Percentiles rank a stretch among this genome's conserved stretches.
phyloP scores from a whole-genome alignment of 2,888 invertebrate species.

The Ypsolopha sequella region DNA sequence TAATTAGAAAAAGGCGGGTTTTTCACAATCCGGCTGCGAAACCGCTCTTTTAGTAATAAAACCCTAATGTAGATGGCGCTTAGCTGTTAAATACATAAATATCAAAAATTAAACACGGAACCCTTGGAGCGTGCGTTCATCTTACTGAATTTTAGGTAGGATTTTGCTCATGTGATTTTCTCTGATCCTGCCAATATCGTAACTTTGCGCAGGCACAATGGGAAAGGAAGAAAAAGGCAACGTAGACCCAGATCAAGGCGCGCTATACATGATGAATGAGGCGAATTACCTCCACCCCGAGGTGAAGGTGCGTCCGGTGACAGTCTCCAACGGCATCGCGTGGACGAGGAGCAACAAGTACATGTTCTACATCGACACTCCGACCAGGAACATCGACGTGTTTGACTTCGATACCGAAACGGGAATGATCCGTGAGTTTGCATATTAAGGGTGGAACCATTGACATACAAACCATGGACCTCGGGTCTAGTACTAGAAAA shows the following conservation, averaged over 20 bases:
- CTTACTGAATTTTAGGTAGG: no score
- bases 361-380: conserved; percentile 85
- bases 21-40: no score
- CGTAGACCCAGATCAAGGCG: conserved; percentile 64
- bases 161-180: no score
- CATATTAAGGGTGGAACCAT: neutral
- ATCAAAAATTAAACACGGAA: no score
- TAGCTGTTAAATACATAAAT: no score
- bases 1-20: no score
- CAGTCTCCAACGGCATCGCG: conserved; percentile 83
- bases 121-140: no score
- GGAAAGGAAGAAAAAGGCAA: conserved; percentile 63
- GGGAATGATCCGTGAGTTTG: conserved; percentile 71
- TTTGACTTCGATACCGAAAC: conserved; percentile 76
- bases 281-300: conserved; percentile 36
- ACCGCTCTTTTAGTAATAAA: no score
- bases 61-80: no score
- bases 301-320: conserved; percentile 57
- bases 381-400: conserved; percentile 73
- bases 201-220: conserved; percentile 68
- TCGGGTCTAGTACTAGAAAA: no score
- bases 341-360: conserved; percentile 79
- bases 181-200: no score
- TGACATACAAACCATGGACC: no score
- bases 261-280: conserved; percentile 69